Base-by-base conservation (phyloP, 1,140 invertebrate species). In the Babylonia areolata region DNA sequence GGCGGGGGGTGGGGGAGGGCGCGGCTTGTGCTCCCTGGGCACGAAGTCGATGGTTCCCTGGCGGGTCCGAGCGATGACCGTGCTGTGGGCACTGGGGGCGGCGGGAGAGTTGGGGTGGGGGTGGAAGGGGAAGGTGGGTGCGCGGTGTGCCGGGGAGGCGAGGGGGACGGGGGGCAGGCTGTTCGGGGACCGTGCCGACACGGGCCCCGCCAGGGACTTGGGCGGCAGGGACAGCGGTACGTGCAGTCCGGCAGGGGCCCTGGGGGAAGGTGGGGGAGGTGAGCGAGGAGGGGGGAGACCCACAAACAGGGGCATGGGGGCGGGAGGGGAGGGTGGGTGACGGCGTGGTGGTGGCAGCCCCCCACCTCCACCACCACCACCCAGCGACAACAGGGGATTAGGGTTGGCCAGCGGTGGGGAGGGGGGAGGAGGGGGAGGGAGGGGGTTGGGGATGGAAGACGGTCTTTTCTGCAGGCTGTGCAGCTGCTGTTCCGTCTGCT, bases 41-140 rank as follows among this genome's bases (percentile, higher is more conserved):
- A 77, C 73, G 31, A 77, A 77, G 73, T 77, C 73, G 35, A 77
- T 77, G 37, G 31, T 20, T 5, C 73, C 73, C 31, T 77, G 37
- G 2, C 23, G 6, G 73, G 35, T 40, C 17, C 33, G 39, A 1
- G 2, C 37, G 12, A 77, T 37, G 17, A 77, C 15, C 2, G 58
- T 51, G 46, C 46, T 28, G 9, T 28, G 28, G 15, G 20, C 58
- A 6, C 58, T 6, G 9, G 9, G 58, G 58, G 58, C 58, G 17
- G 28, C 28, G 3, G 17, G 58, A 3, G 23, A 3, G 28, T 64
- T 64, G 17, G 58, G 9, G 28, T 23, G 58, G 17, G 9, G 9
- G 9, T 64, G 58, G 9, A 23, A 20, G 58, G 58, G 20, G 3
- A 64, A 23, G 58, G 58, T 20, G 9, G 58, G 20, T 23, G 58